Conservation (phyloP, 2,113 vertebrate genomes). For the Axis porcinus region DNA sequence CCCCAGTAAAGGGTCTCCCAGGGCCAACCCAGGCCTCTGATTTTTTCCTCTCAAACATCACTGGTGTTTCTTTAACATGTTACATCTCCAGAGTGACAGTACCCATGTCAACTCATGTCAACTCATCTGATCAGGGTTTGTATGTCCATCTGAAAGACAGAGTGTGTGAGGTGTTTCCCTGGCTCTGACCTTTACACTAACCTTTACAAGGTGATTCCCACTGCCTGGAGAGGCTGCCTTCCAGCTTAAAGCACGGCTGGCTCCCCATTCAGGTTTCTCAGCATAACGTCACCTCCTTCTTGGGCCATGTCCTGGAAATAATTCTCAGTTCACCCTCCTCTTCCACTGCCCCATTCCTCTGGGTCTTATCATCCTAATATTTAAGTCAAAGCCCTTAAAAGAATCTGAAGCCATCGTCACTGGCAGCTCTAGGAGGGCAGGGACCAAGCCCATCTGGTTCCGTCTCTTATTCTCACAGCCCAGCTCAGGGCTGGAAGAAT, state of each 20-base stretch:
- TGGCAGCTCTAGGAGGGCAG: not conserved
- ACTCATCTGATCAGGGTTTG: not conserved
- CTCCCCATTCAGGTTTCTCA: accelerated
- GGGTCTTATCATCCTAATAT: not conserved
- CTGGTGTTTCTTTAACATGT: not conserved
- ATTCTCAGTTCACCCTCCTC: not conserved
- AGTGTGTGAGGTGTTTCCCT: not conserved
- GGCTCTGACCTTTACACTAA: not conserved
- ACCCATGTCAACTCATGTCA: not conserved
- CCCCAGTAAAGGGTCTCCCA: not conserved
- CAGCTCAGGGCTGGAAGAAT: not conserved
- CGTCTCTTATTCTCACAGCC: not conserved
- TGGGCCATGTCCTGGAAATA: not conserved
- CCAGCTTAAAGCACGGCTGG: accelerated
- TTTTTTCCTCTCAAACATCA: not conserved
- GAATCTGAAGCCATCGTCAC: not conserved
- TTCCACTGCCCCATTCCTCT: not conserved
- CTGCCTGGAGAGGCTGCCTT: not conserved
- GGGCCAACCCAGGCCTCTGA: not conserved
- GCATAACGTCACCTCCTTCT: not conserved
- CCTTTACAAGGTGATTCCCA: not conserved
- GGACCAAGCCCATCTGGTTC: not conserved
- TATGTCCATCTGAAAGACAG: not conserved
- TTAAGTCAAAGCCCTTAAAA: not conserved
- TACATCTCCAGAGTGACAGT: not conserved